Conservation (phyloP, 2,113 vertebrate genomes). For the Sorex fumeus region DNA sequence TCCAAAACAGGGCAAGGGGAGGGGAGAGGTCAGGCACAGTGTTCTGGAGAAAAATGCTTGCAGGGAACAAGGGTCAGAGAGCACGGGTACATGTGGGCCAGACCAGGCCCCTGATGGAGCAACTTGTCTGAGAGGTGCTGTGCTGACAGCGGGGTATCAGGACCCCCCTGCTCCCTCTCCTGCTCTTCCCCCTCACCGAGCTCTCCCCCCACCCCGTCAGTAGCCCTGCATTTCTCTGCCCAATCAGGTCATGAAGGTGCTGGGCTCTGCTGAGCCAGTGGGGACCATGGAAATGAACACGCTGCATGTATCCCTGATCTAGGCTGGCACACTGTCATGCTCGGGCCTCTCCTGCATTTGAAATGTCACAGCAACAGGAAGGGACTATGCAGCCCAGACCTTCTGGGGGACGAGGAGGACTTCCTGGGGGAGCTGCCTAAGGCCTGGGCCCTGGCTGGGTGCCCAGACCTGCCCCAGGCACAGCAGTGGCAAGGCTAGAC, state of each 20-base stretch:
- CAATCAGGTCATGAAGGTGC: neutral
- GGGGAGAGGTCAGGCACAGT: neutral
- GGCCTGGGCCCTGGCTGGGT: neutral
- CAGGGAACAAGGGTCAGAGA: neutral
- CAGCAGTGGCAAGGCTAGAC: neutral
- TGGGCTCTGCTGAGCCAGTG: neutral
- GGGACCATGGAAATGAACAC: neutral
- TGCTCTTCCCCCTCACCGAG: neutral
- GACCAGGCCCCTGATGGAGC: neutral
- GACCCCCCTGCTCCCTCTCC: neutral
- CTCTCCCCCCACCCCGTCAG: neutral
- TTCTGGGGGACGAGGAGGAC: neutral
- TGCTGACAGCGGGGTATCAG: no score
- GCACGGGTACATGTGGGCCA: no score
- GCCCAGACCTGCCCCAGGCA: neutral
- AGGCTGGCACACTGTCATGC: neutral
- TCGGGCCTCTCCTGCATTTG: neutral
- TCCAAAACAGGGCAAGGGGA: neutral
- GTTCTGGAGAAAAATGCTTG: neutral
- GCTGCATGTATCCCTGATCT: neutral
- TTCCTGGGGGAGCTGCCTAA: neutral
- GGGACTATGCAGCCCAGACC: neutral
- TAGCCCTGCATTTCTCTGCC: neutral
- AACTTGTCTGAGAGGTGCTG: no score
- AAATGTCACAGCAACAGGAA: neutral